phyloP scores from a whole-genome alignment of 2,888 invertebrate species.

The Agrochola litura region DNA sequence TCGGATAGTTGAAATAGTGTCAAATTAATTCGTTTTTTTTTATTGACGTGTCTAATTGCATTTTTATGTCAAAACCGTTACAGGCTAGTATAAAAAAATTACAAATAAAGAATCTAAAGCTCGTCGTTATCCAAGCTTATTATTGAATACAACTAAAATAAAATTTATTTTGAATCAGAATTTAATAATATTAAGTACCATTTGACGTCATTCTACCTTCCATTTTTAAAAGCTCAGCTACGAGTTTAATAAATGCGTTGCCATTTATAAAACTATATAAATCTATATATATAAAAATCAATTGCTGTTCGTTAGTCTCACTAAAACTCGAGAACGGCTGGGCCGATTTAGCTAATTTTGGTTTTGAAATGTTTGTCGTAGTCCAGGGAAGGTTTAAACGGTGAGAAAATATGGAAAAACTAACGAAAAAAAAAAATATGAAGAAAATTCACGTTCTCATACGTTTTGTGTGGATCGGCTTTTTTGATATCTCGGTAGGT shows the following conservation, averaged over 20 bases:
- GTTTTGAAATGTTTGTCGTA: no score
- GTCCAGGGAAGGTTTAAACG: no score
- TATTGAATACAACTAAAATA: background rate
- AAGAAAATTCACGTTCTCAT: no score
- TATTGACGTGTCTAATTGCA: constrained; percentile 10
- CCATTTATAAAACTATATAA: background rate
- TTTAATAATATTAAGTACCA: background rate
- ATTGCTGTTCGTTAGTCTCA: no score
- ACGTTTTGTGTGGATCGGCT: no score
- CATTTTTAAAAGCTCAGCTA: background rate
- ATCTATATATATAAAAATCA: no score
- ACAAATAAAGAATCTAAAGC: background rate
- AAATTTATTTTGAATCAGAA: background rate
- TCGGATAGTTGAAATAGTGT: background rate
- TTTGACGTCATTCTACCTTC: background rate
- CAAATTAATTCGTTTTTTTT: constrained; percentile 2
- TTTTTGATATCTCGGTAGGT: no score
- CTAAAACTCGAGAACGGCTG: no score
- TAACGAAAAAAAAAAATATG: no score
- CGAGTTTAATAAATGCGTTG: background rate
- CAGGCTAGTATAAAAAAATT: background rate
- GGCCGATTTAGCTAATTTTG: no score
- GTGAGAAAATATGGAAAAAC: no score
- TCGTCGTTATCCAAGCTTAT: background rate
- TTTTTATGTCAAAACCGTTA: background rate